Conservation (phyloP, 1,140 invertebrate species). For the Acyrthosiphon pisum region DNA sequence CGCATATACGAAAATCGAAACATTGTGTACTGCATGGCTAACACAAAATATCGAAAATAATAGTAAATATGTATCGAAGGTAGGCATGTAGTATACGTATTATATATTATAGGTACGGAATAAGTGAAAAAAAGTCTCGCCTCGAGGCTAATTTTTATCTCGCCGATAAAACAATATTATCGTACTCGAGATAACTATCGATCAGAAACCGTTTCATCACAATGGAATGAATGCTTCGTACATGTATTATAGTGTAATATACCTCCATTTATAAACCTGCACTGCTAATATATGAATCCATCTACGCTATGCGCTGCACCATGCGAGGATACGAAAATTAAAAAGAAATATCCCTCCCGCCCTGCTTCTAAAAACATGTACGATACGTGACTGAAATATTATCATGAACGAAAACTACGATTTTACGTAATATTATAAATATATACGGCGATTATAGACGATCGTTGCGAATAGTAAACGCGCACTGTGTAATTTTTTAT, state of each 20-base stretch:
- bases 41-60: not conserved
- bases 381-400: not conserved
- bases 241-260: no score
- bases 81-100: not conserved
- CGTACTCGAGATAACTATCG: not conserved
- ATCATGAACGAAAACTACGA: not conserved
- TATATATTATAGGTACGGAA: not conserved
- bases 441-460: not conserved
- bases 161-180: conserved; percentile 8
- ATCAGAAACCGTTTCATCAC: conserved; percentile 23
- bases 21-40: no score
- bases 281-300: not conserved
- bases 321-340: not conserved
- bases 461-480: not conserved
- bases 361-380: not conserved
- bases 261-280: not conserved
- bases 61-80: not conserved
- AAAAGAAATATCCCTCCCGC: not conserved
- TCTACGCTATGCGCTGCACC: not conserved
- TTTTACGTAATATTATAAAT: conserved; percentile 2
- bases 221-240: not conserved
- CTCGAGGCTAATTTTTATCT: not conserved
- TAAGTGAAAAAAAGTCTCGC: not conserved
- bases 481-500: not conserved
- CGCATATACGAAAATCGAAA: not conserved